Evolutionary conservation across 2,797 vertebrate genomes (phyloP).

Genomic region (Bradypodion ventrale): DNA sequence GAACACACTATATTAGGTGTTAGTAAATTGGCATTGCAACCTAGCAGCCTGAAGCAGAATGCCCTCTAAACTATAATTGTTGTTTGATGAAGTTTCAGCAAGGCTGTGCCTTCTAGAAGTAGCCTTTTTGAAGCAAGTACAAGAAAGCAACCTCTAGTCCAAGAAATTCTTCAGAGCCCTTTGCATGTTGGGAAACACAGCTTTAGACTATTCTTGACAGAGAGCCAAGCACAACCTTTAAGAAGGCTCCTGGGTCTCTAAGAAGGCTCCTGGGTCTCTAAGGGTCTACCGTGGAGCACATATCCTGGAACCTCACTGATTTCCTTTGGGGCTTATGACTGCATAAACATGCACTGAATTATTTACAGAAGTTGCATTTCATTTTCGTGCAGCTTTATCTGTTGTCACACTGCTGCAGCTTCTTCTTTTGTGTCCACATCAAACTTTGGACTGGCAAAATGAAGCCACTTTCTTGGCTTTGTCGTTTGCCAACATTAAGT

Average conservation of each 20-base stretch:
- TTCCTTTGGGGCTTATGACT: background rate
- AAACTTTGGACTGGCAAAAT: too few relatives aligned
- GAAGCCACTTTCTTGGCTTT: too few relatives aligned
- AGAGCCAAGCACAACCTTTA: background rate
- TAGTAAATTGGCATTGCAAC: background rate
- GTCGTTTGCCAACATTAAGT: too few relatives aligned
- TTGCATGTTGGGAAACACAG: too few relatives aligned
- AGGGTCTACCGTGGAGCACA: background rate
- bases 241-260: background rate
- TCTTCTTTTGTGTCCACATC: too few relatives aligned
- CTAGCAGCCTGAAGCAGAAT: background rate
- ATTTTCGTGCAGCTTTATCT: background rate
- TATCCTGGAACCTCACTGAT: background rate
- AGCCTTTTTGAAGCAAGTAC: background rate
- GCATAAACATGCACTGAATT: too few relatives aligned
- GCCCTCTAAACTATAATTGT: too few relatives aligned
- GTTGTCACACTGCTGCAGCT: background rate
- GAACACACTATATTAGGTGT: background rate
- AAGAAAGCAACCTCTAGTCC: background rate
- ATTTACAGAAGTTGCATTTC: background rate
- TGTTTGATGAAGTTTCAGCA: background rate
- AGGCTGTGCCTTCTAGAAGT: background rate
- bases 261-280: background rate
- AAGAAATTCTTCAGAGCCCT: background rate
- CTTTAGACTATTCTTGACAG: too few relatives aligned